These are phyloP conservation scores for Nilaparvata lugens DNA, from an alignment of 1,140 invertebrate species.

Conservation along the genomic window DNA sequence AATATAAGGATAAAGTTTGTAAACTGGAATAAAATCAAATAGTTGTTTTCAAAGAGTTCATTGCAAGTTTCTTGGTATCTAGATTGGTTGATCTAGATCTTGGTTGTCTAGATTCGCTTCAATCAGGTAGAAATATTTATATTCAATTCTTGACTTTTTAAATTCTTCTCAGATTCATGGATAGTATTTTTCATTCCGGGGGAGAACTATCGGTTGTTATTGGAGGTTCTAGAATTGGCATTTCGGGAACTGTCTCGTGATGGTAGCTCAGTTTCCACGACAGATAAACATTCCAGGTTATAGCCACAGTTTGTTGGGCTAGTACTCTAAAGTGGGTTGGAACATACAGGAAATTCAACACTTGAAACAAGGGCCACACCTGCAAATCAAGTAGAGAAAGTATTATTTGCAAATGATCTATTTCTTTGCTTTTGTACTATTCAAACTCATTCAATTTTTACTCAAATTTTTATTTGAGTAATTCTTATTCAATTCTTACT, in stretches of 20 bases:
- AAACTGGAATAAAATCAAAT: no score
- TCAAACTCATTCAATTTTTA: no score
- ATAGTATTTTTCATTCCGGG: not conserved
- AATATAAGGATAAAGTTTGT: no score
- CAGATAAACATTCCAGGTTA: constrained; percentile 80
- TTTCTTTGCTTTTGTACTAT: no score
- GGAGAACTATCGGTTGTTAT: not conserved
- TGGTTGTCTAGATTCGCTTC: constrained; percentile 22
- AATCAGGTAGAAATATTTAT: not conserved
- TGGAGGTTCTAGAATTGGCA: not conserved
- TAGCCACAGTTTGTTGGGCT: constrained; percentile 63
- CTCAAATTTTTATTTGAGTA: no score
- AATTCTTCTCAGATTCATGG: not conserved
- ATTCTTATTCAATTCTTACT: no score
- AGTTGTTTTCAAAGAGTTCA: no score
- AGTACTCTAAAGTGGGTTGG: constrained; percentile 74
- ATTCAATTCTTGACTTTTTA: not conserved
- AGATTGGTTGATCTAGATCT: no score
- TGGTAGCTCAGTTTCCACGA: constrained; percentile 46
- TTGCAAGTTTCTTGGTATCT: no score
- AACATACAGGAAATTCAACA: constrained; percentile 73
- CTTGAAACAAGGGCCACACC: constrained; percentile 76
- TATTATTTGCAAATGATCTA: no score
- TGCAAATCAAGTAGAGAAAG: constrained; percentile 29
- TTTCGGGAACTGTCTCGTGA: not conserved